These are phyloP conservation scores for Lepus americanus DNA, from an alignment of 2,113 vertebrate species.

Conservation along the genomic window DNA sequence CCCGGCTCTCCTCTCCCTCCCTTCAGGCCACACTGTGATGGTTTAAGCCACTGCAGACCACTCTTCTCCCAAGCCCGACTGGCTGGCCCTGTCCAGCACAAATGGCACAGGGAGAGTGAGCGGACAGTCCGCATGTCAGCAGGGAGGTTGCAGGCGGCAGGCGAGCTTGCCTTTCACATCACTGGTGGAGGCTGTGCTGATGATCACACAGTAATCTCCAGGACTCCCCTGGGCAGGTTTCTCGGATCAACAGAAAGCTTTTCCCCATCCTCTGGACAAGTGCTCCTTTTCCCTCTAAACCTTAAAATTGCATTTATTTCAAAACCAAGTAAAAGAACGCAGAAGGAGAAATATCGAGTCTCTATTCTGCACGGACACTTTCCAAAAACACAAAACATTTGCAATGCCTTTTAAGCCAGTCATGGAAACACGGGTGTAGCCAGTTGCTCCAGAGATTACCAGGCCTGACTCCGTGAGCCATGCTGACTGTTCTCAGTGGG, in stretches of 20 bases:
- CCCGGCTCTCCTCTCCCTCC: not conserved
- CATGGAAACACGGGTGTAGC: not conserved
- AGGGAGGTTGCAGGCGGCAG: not conserved
- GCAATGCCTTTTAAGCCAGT: not conserved
- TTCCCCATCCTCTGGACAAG: not conserved
- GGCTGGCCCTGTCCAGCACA: not conserved
- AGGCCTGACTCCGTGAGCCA: not conserved
- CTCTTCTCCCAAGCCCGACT: accelerated
- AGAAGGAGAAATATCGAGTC: not conserved
- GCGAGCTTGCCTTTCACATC: not conserved
- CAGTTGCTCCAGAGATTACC: not conserved
- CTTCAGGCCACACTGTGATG: not conserved
- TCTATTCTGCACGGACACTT: not conserved
- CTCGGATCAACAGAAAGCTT: not conserved
- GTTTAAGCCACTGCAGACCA: not conserved
- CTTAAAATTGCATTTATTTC: not conserved
- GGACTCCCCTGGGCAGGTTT: not conserved
- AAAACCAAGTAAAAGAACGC: not conserved
- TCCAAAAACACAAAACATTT: not conserved
- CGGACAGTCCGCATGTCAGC: not conserved
- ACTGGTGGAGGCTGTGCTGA: too few species aligned
- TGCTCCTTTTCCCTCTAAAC: not conserved
- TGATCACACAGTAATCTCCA: not conserved
- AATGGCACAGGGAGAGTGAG: not conserved
- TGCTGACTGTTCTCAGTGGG: accelerated